Percentiles rank a stretch among this genome's conserved stretches.
Conservation (phyloP, 1,140 invertebrate genomes). For the Luehdorfia chinensis region DNA sequence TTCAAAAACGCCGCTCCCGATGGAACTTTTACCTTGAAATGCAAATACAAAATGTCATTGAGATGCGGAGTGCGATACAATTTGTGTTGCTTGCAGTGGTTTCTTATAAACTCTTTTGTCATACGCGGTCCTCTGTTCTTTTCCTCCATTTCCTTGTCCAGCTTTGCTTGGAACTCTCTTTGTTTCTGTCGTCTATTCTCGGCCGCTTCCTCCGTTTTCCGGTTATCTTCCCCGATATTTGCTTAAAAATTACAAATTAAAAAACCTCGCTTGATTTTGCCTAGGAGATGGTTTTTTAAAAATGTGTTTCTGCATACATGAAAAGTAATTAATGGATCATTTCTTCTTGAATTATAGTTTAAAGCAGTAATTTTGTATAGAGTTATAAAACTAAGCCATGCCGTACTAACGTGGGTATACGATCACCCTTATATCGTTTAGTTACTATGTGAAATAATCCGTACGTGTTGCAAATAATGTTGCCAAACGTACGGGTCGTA, state of each 20-base stretch:
- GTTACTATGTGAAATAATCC: no score
- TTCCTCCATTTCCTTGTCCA: constrained; percentile 60
- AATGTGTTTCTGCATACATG: not conserved
- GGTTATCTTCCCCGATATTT: constrained; percentile 22
- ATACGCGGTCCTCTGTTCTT: constrained; percentile 78
- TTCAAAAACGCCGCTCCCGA: not conserved
- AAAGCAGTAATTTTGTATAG: no score
- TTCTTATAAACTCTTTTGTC: constrained; percentile 84
- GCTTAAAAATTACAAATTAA: constrained; percentile 6
- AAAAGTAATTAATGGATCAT: not conserved
- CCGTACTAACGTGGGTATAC: no score
- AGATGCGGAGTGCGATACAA: constrained; percentile 92
- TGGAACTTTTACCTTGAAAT: constrained; percentile 89
- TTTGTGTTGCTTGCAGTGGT: constrained; percentile 91
- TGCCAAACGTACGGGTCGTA: no score
- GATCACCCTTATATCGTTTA: no score
- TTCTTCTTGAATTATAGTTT: no score
- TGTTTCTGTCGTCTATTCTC: constrained; percentile 37
- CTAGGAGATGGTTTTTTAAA: no score
- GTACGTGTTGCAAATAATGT: no score
- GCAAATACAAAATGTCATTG: constrained; percentile 96
- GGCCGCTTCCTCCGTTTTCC: constrained; percentile 34
- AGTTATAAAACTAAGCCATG: no score
- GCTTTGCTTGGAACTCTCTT: constrained; percentile 42
- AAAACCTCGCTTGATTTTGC: no score